Base-by-base conservation (phyloP, 2,888 invertebrate genomes). In the Stratiomys singularior region DNA sequence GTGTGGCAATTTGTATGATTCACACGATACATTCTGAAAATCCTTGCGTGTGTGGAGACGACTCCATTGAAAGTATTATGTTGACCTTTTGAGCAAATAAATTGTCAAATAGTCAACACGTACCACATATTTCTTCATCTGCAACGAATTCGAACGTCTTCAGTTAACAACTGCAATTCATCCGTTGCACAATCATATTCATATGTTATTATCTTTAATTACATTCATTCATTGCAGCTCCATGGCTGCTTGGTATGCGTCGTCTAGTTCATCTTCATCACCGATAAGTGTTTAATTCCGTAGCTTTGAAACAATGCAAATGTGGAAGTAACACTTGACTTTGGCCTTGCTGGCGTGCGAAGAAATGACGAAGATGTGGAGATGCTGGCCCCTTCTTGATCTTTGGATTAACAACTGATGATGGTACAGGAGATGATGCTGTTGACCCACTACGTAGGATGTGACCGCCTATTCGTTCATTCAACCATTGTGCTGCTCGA, bases 291-390 rank as follows among this genome's bases (percentile, higher is more conserved):
- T 21, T 25, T 66, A 69, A 46, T 47, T 46, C 69, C n/a, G 66
- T 27, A n/a, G 27, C 37, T 66, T 30, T 30, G 66, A 69, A 25
- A 69, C 47, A 44, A 27, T 21, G 25, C 69, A 46, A 25, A 64
- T 13, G 11, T 47, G 69, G 47, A 25, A 60, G 60, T 5, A 46
- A 69, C 69, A 69, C 69, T 69, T 69, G 69, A 69, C 69, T 69
- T 69, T 69, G 69, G 69, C 69, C 69, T 69, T 69, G 69, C 1
- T 23, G 69, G 11, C 37, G 69, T 21, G 25, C 47, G 47, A 69
- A 69, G 69, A 69, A 69, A 69, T 69, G 21, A 47, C 46, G 13
- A 69, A 47, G 9, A 5, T 47, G 46, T 13, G 47, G 25, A 47
- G 21, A 23, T 46, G 64, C 4, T 60, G 60, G 60, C 7, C 25